Evolutionary conservation across 92 coral and sea anemone genomes (phyloP).

Genomic region (Epizoanthus ramosus): DNA sequence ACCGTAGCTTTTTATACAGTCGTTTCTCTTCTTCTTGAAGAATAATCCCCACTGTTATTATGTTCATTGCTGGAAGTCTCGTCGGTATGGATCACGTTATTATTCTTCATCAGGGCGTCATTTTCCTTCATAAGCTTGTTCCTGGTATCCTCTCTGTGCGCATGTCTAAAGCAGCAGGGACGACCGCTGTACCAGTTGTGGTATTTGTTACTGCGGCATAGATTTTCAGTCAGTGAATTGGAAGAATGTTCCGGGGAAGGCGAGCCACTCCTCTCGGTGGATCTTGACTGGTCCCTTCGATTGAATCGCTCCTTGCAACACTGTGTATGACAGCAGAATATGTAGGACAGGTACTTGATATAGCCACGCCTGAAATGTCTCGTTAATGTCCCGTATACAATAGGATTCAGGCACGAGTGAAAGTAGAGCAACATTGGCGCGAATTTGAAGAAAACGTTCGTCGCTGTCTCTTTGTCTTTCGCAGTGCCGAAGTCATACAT

Average conservation of each 20-base stretch:
- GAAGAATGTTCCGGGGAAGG: neutral
- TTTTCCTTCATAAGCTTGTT: neutral
- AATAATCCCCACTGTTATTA: neutral
- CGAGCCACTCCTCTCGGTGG: neutral
- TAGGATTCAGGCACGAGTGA: constrained; percentile 91
- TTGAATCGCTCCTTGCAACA: constrained; percentile 2
- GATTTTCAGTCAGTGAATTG: neutral
- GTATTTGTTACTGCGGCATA: constrained; percentile 7
- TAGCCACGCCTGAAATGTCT: constrained; percentile 89
- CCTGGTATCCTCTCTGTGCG: constrained; percentile 4
- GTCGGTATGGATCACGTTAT: neutral
- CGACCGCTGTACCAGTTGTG: neutral
- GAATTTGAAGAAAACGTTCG: constrained; percentile 59
- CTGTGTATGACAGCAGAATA: constrained; percentile 64
- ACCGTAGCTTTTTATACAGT: constrained; percentile 9
- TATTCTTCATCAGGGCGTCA: constrained; percentile 13
- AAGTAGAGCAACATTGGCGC: constrained; percentile 82
- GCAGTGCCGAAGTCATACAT: constrained; percentile 84
- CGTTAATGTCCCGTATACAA: constrained; percentile 85
- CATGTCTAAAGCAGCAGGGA: constrained; percentile 22
- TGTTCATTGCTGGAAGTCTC: constrained; percentile 1
- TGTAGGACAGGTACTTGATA: constrained; percentile 64
- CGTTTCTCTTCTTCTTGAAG: constrained; percentile 9
- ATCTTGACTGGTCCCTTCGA: neutral
- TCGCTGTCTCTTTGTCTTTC: constrained; percentile 56